Percentiles rank a stretch among this genome's conserved stretches.
These are phyloP conservation scores for Panurus biarmicus DNA, from an alignment of 2,113 vertebrate species.

Conservation along the genomic window DNA sequence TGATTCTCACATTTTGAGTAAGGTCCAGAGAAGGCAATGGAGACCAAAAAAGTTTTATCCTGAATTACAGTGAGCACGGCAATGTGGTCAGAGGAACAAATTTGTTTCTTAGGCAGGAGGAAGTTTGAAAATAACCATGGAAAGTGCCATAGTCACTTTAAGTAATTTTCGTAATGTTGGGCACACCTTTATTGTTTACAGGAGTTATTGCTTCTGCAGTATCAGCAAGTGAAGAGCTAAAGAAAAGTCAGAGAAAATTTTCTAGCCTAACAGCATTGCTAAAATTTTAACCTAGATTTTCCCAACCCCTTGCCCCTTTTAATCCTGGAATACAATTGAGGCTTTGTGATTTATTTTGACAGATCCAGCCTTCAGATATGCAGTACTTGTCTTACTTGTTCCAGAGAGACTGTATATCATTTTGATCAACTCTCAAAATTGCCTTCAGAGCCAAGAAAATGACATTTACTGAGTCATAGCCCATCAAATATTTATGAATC, in stretches of 20 bases:
- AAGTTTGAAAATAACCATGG: neutral
- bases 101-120: neutral
- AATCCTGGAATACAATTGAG: neutral
- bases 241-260: neutral
- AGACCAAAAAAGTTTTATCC: neutral
- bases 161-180: neutral
- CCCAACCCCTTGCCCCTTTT: neutral
- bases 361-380: neutral
- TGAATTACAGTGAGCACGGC: neutral
- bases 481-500: slow-evolving; percentile 1
- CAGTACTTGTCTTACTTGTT: neutral
- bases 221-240: neutral
- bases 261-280: neutral
- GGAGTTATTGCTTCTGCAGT: neutral
- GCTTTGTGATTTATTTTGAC: neutral
- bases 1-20: neutral
- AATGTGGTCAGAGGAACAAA: neutral
- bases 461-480: neutral
- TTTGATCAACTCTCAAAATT: neutral
- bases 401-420: neutral
- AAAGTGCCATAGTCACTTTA: neutral
- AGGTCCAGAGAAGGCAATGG: neutral
- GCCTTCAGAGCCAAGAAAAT: slow-evolving; percentile 16
- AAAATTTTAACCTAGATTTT: neutral
- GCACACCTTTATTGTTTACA: neutral